Conservation (phyloP, 2,888 invertebrate species). For the Leptopilina syphax region DNA sequence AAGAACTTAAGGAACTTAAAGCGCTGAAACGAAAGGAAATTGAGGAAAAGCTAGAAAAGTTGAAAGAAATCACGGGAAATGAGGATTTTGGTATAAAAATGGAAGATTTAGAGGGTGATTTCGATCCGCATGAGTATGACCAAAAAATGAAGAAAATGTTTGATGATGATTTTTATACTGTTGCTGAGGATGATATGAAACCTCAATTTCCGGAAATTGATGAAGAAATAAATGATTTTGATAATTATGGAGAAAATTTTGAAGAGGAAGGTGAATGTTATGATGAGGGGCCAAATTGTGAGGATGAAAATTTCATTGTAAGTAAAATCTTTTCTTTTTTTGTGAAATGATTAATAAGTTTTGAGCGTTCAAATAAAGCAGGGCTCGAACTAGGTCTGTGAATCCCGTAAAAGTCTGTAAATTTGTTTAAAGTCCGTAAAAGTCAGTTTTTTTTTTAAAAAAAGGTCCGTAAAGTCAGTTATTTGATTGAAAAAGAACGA, state of each 20-base stretch:
- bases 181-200: slow-evolving; percentile 83
- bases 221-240: slow-evolving; percentile 85
- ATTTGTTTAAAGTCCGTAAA: too few species aligned
- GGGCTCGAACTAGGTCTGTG: too few species aligned
- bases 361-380: too few species aligned
- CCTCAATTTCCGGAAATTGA: slow-evolving; percentile 92
- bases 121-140: slow-evolving; percentile 94
- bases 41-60: slow-evolving; percentile 89
- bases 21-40: slow-evolving; percentile 93
- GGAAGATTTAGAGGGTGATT: slow-evolving; percentile 90
- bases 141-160: slow-evolving; percentile 91
- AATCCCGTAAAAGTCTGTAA: too few species aligned
- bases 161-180: slow-evolving; percentile 90
- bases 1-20: slow-evolving; percentile 92
- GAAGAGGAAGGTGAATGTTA: slow-evolving; percentile 58
- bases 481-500: too few species aligned
- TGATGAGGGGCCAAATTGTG: slow-evolving; percentile 81
- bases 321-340: slow-evolving; percentile 59
- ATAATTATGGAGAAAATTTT: slow-evolving; percentile 79
- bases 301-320: slow-evolving; percentile 90
- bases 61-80: slow-evolving; percentile 89
- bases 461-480: too few species aligned
- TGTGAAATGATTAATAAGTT: not conserved
- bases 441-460: too few species aligned
- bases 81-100: slow-evolving; percentile 68